Evolutionary conservation across 2,888 invertebrate genomes (phyloP), one percentile per base, ranked within the genome.

Genomic region (Apamea anceps): DNA sequence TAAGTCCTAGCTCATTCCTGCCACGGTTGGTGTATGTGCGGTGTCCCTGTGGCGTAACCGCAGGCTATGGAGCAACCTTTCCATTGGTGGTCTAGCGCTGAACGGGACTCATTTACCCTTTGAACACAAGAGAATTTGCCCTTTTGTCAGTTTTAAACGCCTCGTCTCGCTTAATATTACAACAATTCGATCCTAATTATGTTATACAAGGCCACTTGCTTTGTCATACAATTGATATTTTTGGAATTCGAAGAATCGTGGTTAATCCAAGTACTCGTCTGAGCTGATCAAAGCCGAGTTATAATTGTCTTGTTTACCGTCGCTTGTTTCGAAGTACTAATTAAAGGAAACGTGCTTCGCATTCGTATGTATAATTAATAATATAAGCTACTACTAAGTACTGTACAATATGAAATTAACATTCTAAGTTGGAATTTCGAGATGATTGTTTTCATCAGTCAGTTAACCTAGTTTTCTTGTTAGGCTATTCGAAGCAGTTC

Each of bases 41-140:
- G 62, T 66, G 63, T 81, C 71, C 71, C 76, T 57, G 77, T 75
- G 74, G 73, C 79, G 70, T 82, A 70, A 83, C 88, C 85, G 76
- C 81, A 65, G 81, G 88, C 79, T 86, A 80, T 89, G 72, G 88
- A 80, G 51, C 88, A 88, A 79, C 68, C 72, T 82, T 80, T 81
- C 66, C 71, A 75, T 88, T 87, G 72, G 75, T 79, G 57, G 71
- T 63, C 42, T 57, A 74, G 54, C 65, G n/a, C 66, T 57, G 73
- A 72, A 62, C 67, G 73, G 65, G 72, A 28, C 42, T 66, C 66
- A 42, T 80, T 45, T 70, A 78, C 67, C 57, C 75, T 88, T 79
- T 74, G 67, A 75, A 60, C 68, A 63, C 72, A 37, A 68, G 54
- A 76, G 77, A 72, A 84, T 88, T 86, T 73, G 51, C 72, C 71